Conservation (phyloP, 2,113 vertebrate species). For the Aramus guarauna region DNA sequence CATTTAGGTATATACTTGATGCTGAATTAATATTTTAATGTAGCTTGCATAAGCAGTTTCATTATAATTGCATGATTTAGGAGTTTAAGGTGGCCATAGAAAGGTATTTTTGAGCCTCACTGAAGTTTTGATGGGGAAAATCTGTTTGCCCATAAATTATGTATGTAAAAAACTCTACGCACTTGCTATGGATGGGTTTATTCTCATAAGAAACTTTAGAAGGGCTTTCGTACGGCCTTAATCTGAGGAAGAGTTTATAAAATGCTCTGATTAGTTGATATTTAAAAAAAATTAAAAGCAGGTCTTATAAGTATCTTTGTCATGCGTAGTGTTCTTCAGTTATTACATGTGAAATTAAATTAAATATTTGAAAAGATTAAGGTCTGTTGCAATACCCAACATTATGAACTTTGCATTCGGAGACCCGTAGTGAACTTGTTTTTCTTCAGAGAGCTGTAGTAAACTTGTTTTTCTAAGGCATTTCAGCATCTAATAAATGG, state of each 20-base stretch:
- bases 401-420: background rate
- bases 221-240: background rate
- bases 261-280: background rate
- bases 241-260: background rate
- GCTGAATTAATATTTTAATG: background rate
- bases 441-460: background rate
- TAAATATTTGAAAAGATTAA: background rate
- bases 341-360: background rate
- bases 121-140: background rate
- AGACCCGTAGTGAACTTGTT: background rate
- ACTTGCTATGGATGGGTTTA: background rate
- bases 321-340: background rate
- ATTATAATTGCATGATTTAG: background rate
- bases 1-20: background rate
- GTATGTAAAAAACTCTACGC: background rate
- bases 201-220: background rate
- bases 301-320: background rate
- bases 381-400: background rate
- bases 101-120: background rate
- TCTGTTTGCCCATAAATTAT: background rate
- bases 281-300: background rate
- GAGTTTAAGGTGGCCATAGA: conserved; percentile 9
- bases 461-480: background rate
- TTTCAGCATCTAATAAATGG: background rate
- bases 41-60: background rate